Evolutionary conservation across 2,888 invertebrate species (phyloP).

Genomic region (Augochlorella aurata): DNA sequence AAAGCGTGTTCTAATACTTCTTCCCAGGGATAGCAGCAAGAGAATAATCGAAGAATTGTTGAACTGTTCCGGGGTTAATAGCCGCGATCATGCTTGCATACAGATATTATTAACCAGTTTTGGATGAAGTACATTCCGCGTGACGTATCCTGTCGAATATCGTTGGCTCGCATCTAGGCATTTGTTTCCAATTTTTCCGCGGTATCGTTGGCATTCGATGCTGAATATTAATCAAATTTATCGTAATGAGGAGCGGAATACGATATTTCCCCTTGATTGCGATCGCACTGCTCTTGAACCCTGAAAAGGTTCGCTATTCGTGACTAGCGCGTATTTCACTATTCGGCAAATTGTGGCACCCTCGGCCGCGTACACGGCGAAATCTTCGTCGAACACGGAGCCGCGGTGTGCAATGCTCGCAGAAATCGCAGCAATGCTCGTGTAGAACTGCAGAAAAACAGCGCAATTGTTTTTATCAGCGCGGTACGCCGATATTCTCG

Average conservation of each 20-base stretch:
- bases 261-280: neutral
- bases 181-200: slow-evolving; percentile 19
- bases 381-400: neutral
- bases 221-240: slow-evolving; percentile 2
- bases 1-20: too few species aligned
- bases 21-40: too few species aligned
- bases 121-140: slow-evolving; percentile 16
- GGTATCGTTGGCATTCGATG: too few species aligned
- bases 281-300: neutral
- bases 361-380: too few species aligned
- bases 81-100: slow-evolving; percentile 1
- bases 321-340: neutral
- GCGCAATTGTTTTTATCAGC: neutral
- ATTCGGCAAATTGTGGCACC: too few species aligned
- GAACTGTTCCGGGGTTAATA: neutral
- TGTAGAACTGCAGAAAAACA: neutral
- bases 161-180: neutral
- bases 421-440: neutral
- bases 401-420: too few species aligned
- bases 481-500: neutral
- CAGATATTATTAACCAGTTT: slow-evolving; percentile 14
- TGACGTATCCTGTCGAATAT: slow-evolving; percentile 14
- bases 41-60: too few species aligned
- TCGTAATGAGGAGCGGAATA: neutral
- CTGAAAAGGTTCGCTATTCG: neutral